Percentiles rank a stretch among this genome's conserved stretches.
Conservation (phyloP, 2,888 invertebrate genomes). For the Mylabris sibirica region DNA sequence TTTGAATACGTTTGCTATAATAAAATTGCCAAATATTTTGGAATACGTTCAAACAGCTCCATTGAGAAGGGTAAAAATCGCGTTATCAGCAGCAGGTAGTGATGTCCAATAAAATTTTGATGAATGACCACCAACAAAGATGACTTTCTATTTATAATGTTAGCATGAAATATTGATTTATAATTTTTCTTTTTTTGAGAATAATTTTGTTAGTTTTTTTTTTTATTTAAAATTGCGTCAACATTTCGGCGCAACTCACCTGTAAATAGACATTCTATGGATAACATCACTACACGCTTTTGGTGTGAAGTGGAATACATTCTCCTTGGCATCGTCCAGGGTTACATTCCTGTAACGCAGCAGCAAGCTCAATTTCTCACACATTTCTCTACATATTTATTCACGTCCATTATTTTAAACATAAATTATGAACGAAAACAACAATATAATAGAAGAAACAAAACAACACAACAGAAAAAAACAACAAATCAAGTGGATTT, state of each 20-base stretch:
- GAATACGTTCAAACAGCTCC: conserved; percentile 26
- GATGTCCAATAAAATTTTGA: conserved; percentile 37
- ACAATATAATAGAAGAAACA: conserved; percentile 34
- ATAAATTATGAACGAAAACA: conserved; percentile 36
- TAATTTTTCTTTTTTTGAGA: neutral
- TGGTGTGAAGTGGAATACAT: conserved; percentile 69
- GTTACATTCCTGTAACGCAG: conserved; percentile 59
- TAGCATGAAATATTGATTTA: conserved; percentile 17
- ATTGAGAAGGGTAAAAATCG: neutral
- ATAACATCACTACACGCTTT: conserved; percentile 63
- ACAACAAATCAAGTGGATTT: conserved; percentile 16
- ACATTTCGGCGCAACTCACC: conserved; percentile 44
- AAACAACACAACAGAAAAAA: conserved; percentile 31
- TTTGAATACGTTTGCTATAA: too few relatives aligned
- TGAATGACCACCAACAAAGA: conserved; percentile 18
- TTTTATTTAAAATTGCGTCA: conserved; percentile 11
- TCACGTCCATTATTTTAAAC: conserved; percentile 18
- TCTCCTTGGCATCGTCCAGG: conserved; percentile 65
- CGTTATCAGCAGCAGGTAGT: conserved; percentile 33
- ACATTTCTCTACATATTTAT: conserved; percentile 17
- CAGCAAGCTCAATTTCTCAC: conserved; percentile 33
- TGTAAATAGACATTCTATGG: conserved; percentile 45
- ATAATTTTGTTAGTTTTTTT: neutral
- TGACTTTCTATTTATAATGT: neutral
- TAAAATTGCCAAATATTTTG: conserved; percentile 20